Base-by-base conservation (phyloP, 2,113 vertebrate species). In the Antennarius striatus region DNA sequence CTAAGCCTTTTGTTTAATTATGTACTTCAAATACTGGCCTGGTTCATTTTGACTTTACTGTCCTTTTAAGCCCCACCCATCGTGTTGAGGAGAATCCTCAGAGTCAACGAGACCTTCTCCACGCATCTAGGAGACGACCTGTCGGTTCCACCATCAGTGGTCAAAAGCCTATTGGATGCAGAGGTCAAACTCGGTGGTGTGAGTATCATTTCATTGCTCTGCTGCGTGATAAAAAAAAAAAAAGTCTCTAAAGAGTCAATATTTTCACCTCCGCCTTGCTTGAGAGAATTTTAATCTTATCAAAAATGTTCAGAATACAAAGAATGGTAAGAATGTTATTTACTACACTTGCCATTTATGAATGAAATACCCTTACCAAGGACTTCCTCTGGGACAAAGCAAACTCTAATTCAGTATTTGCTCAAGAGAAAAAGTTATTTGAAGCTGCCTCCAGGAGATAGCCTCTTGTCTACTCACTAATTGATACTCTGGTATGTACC, bases 71-170 rank as follows among this genome's bases (percentile, higher is more conserved):
- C 62, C 81, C 85, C 78, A 63, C 67, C 85, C 3, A 70, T 91
- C 62, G 65, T 73, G 29, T 69, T 93, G 6, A 75, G 50, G 63
- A 89, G 51, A 15, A 28, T 92, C 52, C 77, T 93, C 11, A 77
- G 66, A 66, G 85, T 87, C 57, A 68, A 89, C 14, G 88, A 93
- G 79, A 91, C 78, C 3, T 90, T 93, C 71, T 87, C 88, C 4
- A 29, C 74, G 12, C 85, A 89, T 70, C 80, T 93, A 71, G 78
- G 29, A 55, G 78, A 74, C 22, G 57, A 83, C 68, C 62, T 93
- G 57, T 77, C 47, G 0, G 55, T 90, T 56, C 62, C 91, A 50
- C 28, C 68, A 50, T 3, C 63, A 12, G 83, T 89, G 10, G 56
- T 71, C 7, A 55, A 87, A 45, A 90, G 82, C 63, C 75, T 93